These are phyloP conservation scores for Hydrolagus colliei DNA, from an alignment of 2,797 vertebrate genomes.

Conservation along the genomic window DNA sequence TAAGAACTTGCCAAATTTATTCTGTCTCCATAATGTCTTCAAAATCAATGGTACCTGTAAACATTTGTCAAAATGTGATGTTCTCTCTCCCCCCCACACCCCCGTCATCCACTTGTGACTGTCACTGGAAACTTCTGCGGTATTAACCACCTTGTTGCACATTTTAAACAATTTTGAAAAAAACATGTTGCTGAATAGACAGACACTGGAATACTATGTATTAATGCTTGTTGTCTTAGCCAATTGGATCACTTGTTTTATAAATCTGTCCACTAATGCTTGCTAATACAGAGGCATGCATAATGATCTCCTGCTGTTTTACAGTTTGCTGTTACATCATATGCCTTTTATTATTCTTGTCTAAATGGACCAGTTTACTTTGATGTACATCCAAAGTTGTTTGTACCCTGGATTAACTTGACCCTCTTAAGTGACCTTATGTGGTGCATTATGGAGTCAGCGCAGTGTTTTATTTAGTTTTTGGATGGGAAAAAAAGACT, in stretches of 20 bases:
- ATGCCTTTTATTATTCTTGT: slow-evolving; percentile 4
- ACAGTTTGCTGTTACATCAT: background rate
- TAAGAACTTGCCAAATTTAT: too few species aligned
- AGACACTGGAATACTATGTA: background rate
- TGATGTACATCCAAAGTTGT: slow-evolving; percentile 8
- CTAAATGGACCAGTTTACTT: background rate
- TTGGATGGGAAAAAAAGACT: background rate
- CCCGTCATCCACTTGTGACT: too few species aligned
- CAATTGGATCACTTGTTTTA: background rate
- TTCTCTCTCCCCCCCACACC: too few species aligned
- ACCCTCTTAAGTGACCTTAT: slow-evolving; percentile 1
- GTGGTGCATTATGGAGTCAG: background rate
- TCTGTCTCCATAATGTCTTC: too few species aligned
- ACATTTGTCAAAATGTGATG: too few species aligned
- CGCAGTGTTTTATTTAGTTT: too few species aligned
- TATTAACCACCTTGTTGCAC: too few species aligned
- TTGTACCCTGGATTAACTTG: background rate
- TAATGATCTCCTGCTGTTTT: slow-evolving; percentile 16
- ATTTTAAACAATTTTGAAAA: background rate
- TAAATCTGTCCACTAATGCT: background rate
- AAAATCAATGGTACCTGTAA: too few species aligned
- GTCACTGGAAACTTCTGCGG: too few species aligned
- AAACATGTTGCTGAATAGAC: background rate
- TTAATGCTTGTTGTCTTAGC: background rate
- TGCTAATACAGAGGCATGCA: background rate